phyloP scores from a whole-genome alignment of 1,140 invertebrate genomes.

The Schlechtendalia chinensis region DNA sequence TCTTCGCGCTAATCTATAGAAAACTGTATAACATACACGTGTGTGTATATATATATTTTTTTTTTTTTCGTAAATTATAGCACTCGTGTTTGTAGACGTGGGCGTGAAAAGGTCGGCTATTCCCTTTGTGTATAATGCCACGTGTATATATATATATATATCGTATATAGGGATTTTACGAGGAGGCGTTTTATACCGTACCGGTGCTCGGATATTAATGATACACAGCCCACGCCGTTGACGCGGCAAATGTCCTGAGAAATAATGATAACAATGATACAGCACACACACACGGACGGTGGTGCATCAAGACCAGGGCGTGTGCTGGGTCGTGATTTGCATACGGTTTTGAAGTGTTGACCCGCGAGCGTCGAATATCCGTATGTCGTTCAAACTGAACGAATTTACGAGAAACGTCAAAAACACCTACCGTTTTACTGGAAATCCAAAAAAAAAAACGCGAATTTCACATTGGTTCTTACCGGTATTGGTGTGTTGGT shows the following conservation, averaged over 20 bases:
- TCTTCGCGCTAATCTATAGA: background rate
- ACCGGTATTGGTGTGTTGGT: too few species aligned
- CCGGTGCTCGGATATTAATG: too few species aligned
- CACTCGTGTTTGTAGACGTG: background rate
- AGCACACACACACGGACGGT: background rate
- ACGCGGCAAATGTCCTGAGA: background rate
- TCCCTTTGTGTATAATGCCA: background rate
- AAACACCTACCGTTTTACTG: background rate
- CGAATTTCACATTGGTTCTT: too few species aligned
- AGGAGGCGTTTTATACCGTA: conserved; percentile 7
- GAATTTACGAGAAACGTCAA: too few species aligned
- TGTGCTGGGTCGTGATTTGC: background rate
- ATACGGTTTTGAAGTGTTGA: background rate
- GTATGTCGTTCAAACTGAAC: too few species aligned
- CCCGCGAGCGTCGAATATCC: too few species aligned
- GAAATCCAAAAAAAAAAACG: too few species aligned
- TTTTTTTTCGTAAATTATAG: conserved; percentile 10
- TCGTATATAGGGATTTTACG: background rate
- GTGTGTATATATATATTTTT: background rate
- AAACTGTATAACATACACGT: too few species aligned
- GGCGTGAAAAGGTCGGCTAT: conserved; percentile 28
- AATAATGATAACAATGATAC: conserved; percentile 22
- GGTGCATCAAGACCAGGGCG: background rate
- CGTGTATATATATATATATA: background rate
- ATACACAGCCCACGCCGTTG: background rate